Conservation (phyloP, 2,797 vertebrate genomes). For the Lithobates sylvaticus region DNA sequence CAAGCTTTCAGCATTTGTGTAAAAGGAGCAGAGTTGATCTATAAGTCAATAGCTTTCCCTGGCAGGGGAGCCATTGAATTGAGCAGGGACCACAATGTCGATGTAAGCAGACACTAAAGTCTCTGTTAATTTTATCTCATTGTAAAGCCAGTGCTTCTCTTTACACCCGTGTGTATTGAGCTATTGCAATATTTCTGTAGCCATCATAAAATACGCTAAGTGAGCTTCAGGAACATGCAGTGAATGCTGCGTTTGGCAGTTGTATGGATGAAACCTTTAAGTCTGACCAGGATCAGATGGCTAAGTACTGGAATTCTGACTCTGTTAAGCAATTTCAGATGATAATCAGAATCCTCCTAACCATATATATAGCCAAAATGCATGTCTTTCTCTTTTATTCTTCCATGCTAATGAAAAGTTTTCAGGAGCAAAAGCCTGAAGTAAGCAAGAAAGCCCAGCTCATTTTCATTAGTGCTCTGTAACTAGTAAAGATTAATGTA, state of each 20-base stretch:
- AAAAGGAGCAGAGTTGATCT: background rate
- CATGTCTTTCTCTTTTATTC: conserved; percentile 54
- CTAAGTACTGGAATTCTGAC: background rate
- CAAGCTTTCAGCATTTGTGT: background rate
- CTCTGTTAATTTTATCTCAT: background rate
- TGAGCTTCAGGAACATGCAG: background rate
- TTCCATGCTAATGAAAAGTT: conserved; percentile 67
- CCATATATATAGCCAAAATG: background rate
- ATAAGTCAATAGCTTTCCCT: background rate
- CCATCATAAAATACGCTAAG: background rate
- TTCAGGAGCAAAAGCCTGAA: conserved; percentile 67
- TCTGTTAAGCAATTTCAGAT: background rate
- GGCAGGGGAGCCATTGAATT: background rate
- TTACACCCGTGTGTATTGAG: background rate
- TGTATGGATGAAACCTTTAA: too few species aligned
- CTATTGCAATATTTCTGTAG: background rate
- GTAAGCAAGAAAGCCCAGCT: conserved; percentile 68
- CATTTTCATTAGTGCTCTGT: conserved; percentile 87
- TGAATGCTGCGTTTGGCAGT: background rate
- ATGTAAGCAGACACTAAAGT: background rate
- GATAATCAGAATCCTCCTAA: background rate
- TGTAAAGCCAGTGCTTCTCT: background rate
- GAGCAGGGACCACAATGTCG: background rate
- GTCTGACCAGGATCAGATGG: background rate
- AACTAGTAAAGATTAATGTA: conserved; percentile 89